phyloP scores from a whole-genome alignment of 1,140 invertebrate genomes.

The Meloidogyne floridensis region DNA sequence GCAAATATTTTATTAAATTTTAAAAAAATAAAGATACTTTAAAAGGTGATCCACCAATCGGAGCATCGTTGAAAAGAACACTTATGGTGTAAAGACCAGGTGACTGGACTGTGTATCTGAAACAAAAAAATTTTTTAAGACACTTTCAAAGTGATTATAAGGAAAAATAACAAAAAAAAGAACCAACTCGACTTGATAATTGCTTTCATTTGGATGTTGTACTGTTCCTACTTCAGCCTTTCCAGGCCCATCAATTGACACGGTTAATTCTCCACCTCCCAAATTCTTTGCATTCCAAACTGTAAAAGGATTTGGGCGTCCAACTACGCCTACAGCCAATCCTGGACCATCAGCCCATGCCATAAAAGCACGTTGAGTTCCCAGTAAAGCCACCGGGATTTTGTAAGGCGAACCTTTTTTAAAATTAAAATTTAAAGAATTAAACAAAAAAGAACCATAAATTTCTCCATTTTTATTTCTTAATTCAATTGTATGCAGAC shows the following conservation, averaged over 20 bases:
- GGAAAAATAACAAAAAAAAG: not conserved
- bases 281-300: slow-evolving; percentile 29
- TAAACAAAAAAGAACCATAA: slow-evolving; percentile 29
- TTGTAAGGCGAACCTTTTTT: slow-evolving; percentile 36
- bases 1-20: not conserved
- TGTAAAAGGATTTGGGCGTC: slow-evolving; percentile 24
- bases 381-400: slow-evolving; percentile 38
- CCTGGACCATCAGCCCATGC: slow-evolving; percentile 34
- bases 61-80: slow-evolving; percentile 38
- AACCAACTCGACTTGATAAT: not conserved
- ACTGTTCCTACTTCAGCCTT: slow-evolving; percentile 33
- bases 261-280: slow-evolving; percentile 33
- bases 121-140: not conserved
- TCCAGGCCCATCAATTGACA: slow-evolving; percentile 40
- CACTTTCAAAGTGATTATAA: not conserved
- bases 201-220: slow-evolving; percentile 16
- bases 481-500: slow-evolving; percentile 39
- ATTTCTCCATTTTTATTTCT: slow-evolving; percentile 26
- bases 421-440: slow-evolving; percentile 19
- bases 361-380: slow-evolving; percentile 28
- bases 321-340: slow-evolving; percentile 31
- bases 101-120: slow-evolving; percentile 38
- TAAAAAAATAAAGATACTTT: slow-evolving; percentile 25
- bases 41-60: slow-evolving; percentile 39
- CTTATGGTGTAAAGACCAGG: slow-evolving; percentile 41